phyloP scores from a whole-genome alignment of 53 echinoderm and acorn worm genomes.

The Echinarachnius parma region DNA sequence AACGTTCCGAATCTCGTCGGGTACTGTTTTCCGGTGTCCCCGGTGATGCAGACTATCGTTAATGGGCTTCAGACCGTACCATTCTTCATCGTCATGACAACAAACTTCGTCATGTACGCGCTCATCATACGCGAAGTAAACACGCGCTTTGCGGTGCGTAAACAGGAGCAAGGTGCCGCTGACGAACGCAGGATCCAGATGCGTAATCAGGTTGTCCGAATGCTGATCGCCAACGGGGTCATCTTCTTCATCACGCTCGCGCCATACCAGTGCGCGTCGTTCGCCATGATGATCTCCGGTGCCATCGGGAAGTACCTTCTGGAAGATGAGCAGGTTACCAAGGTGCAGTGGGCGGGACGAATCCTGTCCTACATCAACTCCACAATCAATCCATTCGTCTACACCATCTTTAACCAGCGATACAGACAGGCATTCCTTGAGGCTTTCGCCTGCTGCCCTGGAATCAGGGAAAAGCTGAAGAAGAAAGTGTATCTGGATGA shows the following conservation, averaged over 20 bases:
- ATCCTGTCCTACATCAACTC: conserved; percentile 77
- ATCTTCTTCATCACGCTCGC: conserved; percentile 77
- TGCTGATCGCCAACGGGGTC: conserved; percentile 76
- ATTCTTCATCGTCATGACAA: conserved; percentile 63
- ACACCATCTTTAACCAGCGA: conserved; percentile 50
- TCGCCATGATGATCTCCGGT: conserved; percentile 55
- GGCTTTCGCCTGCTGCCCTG: conserved; percentile 52
- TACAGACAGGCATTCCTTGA: conserved; percentile 64
- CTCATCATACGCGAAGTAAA: conserved; percentile 53
- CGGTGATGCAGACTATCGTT: conserved; percentile 13
- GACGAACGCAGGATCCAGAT: conserved; percentile 51
- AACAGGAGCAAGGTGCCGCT: conserved; percentile 11
- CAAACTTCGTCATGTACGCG: conserved; percentile 60
- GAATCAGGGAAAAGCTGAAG: background rate
- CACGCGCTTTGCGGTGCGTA: conserved; percentile 42
- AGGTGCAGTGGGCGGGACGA: conserved; percentile 51
- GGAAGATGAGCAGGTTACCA: conserved; percentile 17
- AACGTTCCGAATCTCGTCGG: conserved; percentile 46
- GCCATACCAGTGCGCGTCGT: conserved; percentile 64
- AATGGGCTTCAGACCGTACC: conserved; percentile 71
- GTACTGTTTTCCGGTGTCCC: conserved; percentile 26
- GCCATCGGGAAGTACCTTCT: conserved; percentile 33
- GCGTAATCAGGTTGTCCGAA: conserved; percentile 78
- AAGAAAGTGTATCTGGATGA: conserved; percentile 16
- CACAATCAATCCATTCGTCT: conserved; percentile 64